Conservation (phyloP, 2,888 invertebrate genomes). For the Hesperia comma region DNA sequence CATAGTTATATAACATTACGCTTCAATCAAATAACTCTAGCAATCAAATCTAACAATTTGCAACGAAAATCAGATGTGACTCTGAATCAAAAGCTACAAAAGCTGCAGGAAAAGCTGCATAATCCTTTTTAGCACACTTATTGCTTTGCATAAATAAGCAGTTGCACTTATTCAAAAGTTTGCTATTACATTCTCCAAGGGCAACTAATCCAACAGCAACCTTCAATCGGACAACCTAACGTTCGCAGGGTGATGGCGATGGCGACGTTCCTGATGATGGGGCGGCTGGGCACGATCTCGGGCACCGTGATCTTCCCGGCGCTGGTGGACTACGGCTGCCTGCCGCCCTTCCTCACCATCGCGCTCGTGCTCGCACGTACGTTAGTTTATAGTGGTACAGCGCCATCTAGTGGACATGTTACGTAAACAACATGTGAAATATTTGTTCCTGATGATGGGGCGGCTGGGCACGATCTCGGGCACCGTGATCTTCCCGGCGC, state of each 20-base stretch:
- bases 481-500: constrained; percentile 87
- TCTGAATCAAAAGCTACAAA: too few species aligned
- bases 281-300: constrained; percentile 87
- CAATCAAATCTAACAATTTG: too few species aligned
- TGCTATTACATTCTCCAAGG: too few species aligned
- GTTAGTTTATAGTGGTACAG: constrained; percentile 63
- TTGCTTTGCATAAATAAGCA: too few species aligned
- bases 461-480: constrained; percentile 88
- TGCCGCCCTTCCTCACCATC: constrained; percentile 89
- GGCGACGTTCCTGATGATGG: constrained; percentile 88
- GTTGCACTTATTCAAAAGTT: too few species aligned
- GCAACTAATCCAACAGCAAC: too few species aligned
- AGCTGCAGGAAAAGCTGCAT: too few species aligned
- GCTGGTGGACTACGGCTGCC: constrained; percentile 86
- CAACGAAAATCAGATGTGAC: too few species aligned
- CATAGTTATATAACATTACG: too few species aligned
- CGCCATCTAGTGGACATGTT: constrained; percentile 4
- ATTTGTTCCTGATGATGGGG: constrained; percentile 88
- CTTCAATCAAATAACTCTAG: too few species aligned
- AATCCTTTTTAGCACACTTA: too few species aligned
- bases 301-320: constrained; percentile 89
- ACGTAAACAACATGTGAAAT: neutral
- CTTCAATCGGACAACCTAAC: neutral
- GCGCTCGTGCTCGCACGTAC: constrained; percentile 85
- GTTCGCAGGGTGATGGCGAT: constrained; percentile 87